These are phyloP conservation scores for Peromyscus nudipes DNA, from an alignment of 2,797 vertebrate genomes.

Conservation along the genomic window DNA sequence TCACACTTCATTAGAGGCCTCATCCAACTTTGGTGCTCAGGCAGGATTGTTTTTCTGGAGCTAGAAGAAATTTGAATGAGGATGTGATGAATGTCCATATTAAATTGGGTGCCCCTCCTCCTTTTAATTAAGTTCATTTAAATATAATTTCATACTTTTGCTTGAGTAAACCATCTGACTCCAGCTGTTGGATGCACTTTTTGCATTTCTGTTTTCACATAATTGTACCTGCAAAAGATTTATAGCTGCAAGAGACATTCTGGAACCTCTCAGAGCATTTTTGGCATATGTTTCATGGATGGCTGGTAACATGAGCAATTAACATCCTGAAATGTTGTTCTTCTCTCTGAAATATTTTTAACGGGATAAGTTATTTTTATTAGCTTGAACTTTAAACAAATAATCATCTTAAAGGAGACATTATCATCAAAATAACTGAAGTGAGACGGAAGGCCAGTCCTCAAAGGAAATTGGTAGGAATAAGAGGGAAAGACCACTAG, in stretches of 20 bases:
- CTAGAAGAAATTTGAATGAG: constrained; percentile 87
- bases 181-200: constrained; percentile 92
- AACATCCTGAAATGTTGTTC: constrained; percentile 81
- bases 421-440: constrained; percentile 76
- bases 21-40: constrained; percentile 79
- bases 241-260: constrained; percentile 91
- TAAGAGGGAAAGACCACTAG: constrained; percentile 65
- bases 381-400: constrained; percentile 85
- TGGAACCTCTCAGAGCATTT: constrained; percentile 87
- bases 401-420: constrained; percentile 79
- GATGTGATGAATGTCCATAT: constrained; percentile 89
- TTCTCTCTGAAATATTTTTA: constrained; percentile 79
- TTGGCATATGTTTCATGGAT: constrained; percentile 86
- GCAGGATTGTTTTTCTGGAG: constrained; percentile 87
- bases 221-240: constrained; percentile 93
- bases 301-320: constrained; percentile 84
- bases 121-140: constrained; percentile 94
- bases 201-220: constrained; percentile 88
- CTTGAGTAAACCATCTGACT: constrained; percentile 91
- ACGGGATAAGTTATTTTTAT: constrained; percentile 79
- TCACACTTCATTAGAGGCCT: constrained; percentile 84
- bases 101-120: constrained; percentile 87
- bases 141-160: constrained; percentile 94
- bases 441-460: constrained; percentile 43
- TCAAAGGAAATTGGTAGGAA: constrained; percentile 54